These are phyloP conservation scores for Melitaea cinxia DNA, from an alignment of 1,140 invertebrate genomes.

Conservation along the genomic window DNA sequence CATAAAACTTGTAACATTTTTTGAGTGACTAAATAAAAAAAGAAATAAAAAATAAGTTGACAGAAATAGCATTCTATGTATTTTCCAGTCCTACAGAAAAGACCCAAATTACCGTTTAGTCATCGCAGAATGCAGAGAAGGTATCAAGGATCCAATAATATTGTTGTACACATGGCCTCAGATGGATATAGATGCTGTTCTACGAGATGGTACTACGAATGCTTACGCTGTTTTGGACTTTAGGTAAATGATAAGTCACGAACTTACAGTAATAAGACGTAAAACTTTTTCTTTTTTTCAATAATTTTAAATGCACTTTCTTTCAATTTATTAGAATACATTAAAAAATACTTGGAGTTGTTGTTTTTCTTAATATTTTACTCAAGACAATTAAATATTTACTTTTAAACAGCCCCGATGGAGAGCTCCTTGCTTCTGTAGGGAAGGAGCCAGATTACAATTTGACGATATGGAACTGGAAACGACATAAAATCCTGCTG, in stretches of 20 bases:
- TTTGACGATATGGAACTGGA: conserved; percentile 95
- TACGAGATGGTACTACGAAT: conserved; percentile 87
- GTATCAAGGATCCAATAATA: conserved; percentile 88
- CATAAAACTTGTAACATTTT: too few relatives aligned
- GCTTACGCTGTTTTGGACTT: conserved; percentile 90
- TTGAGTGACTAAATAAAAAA: neutral
- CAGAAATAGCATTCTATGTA: too few relatives aligned
- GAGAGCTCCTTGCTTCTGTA: conserved; percentile 90
- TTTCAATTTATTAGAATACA: too few relatives aligned
- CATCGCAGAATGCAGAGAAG: conserved; percentile 92
- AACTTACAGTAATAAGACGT: too few relatives aligned
- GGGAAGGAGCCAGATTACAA: conserved; percentile 92
- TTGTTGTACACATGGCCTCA: conserved; percentile 92
- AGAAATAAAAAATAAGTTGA: too few relatives aligned
- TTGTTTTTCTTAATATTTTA: too few relatives aligned
- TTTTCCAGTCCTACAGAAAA: conserved; percentile 86
- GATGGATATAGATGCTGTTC: conserved; percentile 87
- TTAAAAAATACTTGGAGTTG: too few relatives aligned
- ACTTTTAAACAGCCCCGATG: conserved; percentile 84
- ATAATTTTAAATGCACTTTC: too few relatives aligned
- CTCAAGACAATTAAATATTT: neutral
- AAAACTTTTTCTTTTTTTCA: too few relatives aligned
- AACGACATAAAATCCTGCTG: conserved; percentile 86
- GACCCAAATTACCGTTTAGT: conserved; percentile 87
- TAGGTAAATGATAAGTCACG: conserved; percentile 81